Evolutionary conservation across 2,888 invertebrate species (phyloP).

Genomic region (Endomychus coccineus): DNA sequence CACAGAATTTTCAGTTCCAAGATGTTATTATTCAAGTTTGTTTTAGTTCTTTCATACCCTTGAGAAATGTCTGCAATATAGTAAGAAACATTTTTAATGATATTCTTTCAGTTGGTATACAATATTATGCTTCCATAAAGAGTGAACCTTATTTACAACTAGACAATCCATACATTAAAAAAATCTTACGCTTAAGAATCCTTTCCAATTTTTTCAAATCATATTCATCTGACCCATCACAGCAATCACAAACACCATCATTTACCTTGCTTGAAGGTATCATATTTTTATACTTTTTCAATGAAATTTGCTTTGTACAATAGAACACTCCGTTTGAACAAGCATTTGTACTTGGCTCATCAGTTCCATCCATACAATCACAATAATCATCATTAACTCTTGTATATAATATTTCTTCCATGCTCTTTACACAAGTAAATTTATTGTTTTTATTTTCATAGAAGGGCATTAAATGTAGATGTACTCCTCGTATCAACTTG

Average conservation of each 20-base stretch:
- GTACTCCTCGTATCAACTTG: slow-evolving; percentile 9
- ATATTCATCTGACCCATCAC: slow-evolving; percentile 87
- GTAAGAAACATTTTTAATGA: too few relatives aligned
- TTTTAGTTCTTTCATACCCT: too few relatives aligned
- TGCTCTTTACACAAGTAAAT: slow-evolving; percentile 13
- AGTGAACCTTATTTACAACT: too few relatives aligned
- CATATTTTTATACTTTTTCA: slow-evolving; percentile 37
- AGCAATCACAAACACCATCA: slow-evolving; percentile 92
- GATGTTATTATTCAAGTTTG: too few relatives aligned
- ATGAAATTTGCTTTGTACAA: slow-evolving; percentile 57
- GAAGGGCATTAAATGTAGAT: slow-evolving; percentile 4
- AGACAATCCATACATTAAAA: too few relatives aligned
- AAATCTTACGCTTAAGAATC: too few relatives aligned
- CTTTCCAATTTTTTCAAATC: too few relatives aligned
- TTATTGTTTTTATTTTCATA: slow-evolving; percentile 7
- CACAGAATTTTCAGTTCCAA: too few relatives aligned
- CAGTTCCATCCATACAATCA: slow-evolving; percentile 88
- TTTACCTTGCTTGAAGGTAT: slow-evolving; percentile 79
- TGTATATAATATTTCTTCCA: slow-evolving; percentile 33
- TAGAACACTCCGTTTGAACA: slow-evolving; percentile 79
- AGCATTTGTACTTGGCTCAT: slow-evolving; percentile 82
- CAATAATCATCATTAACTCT: slow-evolving; percentile 92
- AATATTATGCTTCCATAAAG: too few relatives aligned
- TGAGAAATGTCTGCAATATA: too few relatives aligned
- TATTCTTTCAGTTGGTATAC: too few relatives aligned